Base-by-base conservation (phyloP, 2,113 vertebrate genomes). In the Plotosus lineatus region DNA sequence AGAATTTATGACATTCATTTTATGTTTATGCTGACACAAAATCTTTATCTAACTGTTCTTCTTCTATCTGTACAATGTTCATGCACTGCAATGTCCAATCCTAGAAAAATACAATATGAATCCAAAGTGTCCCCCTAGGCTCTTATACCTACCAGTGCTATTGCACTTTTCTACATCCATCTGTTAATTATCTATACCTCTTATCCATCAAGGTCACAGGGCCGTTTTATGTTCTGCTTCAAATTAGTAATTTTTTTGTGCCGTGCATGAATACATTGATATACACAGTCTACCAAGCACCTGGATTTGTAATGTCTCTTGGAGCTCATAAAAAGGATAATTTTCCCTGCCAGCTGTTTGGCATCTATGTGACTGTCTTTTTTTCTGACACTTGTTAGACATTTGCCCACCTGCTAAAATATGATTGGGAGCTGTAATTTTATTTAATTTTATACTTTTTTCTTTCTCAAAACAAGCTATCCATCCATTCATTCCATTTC, bases 361-460 rank as follows among this genome's bases (percentile, higher is more conserved):
- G 36, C 61, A 23, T 3, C 8, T 65, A 33, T 66, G 36, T 2
- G 19, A 42, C 19, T 11, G 21, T 42, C 21, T 69, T 44, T 51
- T 72, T 72, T 72, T 51, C 6, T 48, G 26, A 48, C 68, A 48
- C 68, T 33, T 72, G 15, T 72, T 50, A 72, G 15, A 72, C 50
- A 72, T 50, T 14, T 46, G 6, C 6, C 2, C 66, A 7, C 33
- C 46, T 50, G 46, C 15, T 31, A 10, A 72, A 51, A 72, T 33
- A 72, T 51, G 46, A 4, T 26, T 0, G 26, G n/a, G 28, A 71
- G 44, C 66, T 0, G 9, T 26, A 46, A 46, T 33, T 28, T 0
- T 2, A n/a, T n/a, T n/a, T n/a, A n/a, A n/a, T 28, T 23, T 31
- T 48, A 33, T 21, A 0, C 46, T 11, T 5, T 14, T 4, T 48